Percentiles rank a stretch among this genome's conserved stretches.
Evolutionary conservation across 2,113 vertebrate species (phyloP).

Genomic region (Aramus guarauna): DNA sequence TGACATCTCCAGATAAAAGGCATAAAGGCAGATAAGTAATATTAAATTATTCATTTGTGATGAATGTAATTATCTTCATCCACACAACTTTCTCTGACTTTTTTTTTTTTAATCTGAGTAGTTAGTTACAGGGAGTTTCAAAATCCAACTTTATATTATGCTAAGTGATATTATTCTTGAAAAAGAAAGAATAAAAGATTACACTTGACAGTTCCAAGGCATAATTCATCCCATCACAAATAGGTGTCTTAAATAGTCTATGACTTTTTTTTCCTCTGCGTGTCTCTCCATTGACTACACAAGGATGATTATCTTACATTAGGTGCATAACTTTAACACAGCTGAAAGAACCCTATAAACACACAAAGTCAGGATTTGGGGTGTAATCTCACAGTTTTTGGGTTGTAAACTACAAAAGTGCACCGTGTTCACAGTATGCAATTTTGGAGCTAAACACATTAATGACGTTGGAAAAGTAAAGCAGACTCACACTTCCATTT

Average conservation of each 20-base stretch:
- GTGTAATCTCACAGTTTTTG: background rate
- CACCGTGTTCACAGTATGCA: background rate
- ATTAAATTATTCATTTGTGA: constrained; percentile 27
- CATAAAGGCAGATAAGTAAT: constrained; percentile 19
- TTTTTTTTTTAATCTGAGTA: background rate
- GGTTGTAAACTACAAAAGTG: background rate
- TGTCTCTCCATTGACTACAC: background rate
- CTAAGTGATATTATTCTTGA: background rate
- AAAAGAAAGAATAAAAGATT: background rate
- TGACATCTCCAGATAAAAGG: constrained; percentile 31
- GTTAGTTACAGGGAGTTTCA: background rate
- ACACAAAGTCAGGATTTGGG: background rate
- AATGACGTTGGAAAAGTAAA: too few relatives aligned
- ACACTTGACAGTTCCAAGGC: background rate
- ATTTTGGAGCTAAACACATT: background rate
- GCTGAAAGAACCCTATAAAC: background rate
- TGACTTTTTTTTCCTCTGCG: background rate
- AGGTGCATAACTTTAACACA: background rate
- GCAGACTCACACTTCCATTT: too few relatives aligned
- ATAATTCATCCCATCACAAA: constrained; percentile 18
- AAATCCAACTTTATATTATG: background rate
- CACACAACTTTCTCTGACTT: background rate
- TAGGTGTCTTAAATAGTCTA: background rate
- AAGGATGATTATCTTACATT: background rate
- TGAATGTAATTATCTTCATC: background rate